Conservation (phyloP, 1,140 invertebrate species). For the Zophobas morio region DNA sequence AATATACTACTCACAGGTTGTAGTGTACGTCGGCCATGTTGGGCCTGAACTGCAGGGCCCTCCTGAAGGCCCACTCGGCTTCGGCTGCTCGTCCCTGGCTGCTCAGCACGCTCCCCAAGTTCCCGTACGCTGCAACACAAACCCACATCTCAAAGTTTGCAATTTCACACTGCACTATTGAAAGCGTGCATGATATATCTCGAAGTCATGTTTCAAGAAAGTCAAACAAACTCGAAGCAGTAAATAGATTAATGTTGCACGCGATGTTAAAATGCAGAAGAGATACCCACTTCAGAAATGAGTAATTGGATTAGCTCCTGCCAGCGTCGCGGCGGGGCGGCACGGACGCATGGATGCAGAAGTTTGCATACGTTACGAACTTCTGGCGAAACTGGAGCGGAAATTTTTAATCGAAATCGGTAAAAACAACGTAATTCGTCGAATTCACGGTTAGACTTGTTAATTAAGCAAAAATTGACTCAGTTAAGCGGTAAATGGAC, state of each 20-base stretch:
- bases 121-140: slow-evolving; percentile 85
- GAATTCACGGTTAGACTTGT: no score
- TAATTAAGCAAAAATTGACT: no score
- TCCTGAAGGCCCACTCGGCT: slow-evolving; percentile 89
- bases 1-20: slow-evolving; percentile 89
- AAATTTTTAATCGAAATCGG: no score
- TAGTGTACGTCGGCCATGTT: slow-evolving; percentile 98
- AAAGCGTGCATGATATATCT: slow-evolving; percentile 46
- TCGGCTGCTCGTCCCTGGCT: slow-evolving; percentile 86
- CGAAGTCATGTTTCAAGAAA: slow-evolving; percentile 54
- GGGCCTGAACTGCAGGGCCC: slow-evolving; percentile 87
- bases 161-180: slow-evolving; percentile 21
- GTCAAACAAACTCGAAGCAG: slow-evolving; percentile 58
- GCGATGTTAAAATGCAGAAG: slow-evolving; percentile 58
- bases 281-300: slow-evolving; percentile 56
- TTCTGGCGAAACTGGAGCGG: no score
- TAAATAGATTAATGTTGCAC: slow-evolving; percentile 60
- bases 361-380: background rate
- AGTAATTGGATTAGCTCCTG: slow-evolving; percentile 59
- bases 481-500: no score
- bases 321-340: slow-evolving; percentile 9
- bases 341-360: slow-evolving; percentile 10
- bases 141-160: background rate
- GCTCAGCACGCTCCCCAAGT: slow-evolving; percentile 93
- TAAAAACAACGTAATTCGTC: no score